Evolutionary conservation across 2,797 vertebrate species (phyloP).

Genomic region (Macropodus opercularis): DNA sequence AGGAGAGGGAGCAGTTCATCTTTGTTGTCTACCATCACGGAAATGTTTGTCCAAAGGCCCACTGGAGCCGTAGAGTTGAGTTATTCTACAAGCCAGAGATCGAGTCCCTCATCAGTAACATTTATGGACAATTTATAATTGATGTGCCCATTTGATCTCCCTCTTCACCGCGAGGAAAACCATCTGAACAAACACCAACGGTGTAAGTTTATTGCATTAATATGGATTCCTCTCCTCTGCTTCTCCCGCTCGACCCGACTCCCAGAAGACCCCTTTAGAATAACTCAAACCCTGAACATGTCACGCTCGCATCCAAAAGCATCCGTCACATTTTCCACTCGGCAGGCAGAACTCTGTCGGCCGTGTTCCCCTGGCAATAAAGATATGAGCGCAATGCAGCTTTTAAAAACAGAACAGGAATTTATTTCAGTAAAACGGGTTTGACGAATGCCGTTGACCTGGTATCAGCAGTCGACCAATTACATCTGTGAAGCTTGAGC

Average conservation of each 20-base stretch:
- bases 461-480: neutral
- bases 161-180: constrained; percentile 73
- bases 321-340: constrained; percentile 69
- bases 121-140: constrained; percentile 81
- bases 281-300: constrained; percentile 71
- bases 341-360: constrained; percentile 40
- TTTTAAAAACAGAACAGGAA: constrained; percentile 36
- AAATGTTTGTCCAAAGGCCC: constrained; percentile 78
- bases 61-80: constrained; percentile 76
- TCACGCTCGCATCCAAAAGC: constrained; percentile 59
- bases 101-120: constrained; percentile 79
- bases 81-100: constrained; percentile 76
- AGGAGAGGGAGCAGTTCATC: constrained; percentile 59
- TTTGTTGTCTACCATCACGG: constrained; percentile 72
- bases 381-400: constrained; percentile 30
- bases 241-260: constrained; percentile 40
- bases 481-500: neutral
- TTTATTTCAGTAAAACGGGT: constrained; percentile 12
- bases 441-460: neutral
- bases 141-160: constrained; percentile 81
- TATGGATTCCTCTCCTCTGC: constrained; percentile 69
- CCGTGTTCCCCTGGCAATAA: constrained; percentile 29
- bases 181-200: constrained; percentile 84
- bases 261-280: constrained; percentile 71
- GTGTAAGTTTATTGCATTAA: constrained; percentile 79